A percentile compares a stretch with the other conserved stretches of the same genome.
Conservation (phyloP, 2,113 vertebrate genomes). For the Lonchura striata region DNA sequence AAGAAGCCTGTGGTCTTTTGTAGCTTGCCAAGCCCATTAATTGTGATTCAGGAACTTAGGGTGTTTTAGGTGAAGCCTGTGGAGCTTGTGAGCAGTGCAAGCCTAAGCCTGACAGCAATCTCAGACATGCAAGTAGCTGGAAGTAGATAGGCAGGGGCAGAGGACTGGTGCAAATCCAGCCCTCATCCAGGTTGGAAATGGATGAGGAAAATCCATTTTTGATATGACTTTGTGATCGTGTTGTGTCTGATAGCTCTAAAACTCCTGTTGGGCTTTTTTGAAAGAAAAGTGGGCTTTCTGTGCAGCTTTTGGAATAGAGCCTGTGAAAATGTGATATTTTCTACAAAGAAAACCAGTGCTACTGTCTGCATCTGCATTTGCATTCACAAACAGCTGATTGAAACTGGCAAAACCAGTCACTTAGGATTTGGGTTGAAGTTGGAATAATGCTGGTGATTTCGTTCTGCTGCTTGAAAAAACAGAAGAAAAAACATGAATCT, state of each 20-base stretch:
- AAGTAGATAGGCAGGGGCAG: not conserved
- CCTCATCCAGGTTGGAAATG: not conserved
- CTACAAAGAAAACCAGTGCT: not conserved
- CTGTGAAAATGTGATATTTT: not conserved
- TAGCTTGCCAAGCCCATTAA: conserved; percentile 1
- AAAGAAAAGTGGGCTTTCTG: not conserved
- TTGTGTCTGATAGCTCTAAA: not conserved
- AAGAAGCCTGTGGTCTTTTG: not conserved
- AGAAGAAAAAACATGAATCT: not conserved
- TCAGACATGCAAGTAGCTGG: not conserved
- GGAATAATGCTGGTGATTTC: not conserved
- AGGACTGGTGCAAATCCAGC: not conserved
- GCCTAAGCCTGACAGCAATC: not conserved
- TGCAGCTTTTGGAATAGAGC: not conserved
- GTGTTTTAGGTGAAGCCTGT: not conserved
- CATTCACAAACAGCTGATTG: conserved; percentile 2
- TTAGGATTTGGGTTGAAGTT: conserved; percentile 2
- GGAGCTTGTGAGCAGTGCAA: not conserved
- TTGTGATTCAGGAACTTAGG: not conserved
- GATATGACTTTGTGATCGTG: not conserved
- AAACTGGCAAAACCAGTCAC: conserved; percentile 44
- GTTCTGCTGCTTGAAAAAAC: not conserved
- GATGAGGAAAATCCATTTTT: not conserved
- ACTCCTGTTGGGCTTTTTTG: not conserved
- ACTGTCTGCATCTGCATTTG: conserved; percentile 20